A percentile compares a stretch with the other conserved stretches of the same genome.
Conservation (phyloP, 1,140 invertebrate species). For the Cyclina sinensis region DNA sequence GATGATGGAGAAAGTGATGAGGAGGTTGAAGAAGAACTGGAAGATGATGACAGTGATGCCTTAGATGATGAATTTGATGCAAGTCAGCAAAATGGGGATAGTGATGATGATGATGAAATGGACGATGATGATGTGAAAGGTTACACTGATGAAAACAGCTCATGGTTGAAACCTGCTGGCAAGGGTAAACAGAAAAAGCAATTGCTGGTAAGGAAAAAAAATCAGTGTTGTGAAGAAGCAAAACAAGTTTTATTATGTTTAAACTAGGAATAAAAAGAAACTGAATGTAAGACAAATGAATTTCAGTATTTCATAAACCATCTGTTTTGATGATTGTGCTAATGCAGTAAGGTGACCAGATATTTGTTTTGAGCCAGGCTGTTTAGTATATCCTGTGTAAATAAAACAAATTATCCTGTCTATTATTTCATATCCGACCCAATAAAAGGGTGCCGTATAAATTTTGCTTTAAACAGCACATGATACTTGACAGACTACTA, state of each 20-base stretch:
- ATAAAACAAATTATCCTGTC: too few relatives aligned
- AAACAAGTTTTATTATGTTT: neutral
- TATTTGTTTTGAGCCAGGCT: too few relatives aligned
- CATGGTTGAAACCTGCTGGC: conserved; percentile 89
- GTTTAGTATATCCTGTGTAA: too few relatives aligned
- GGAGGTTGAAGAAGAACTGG: conserved; percentile 20
- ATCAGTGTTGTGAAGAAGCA: neutral
- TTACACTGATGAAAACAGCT: conserved; percentile 91
- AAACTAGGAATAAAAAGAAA: too few relatives aligned
- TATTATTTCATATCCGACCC: too few relatives aligned
- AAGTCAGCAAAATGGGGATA: conserved; percentile 17
- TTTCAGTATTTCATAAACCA: too few relatives aligned
- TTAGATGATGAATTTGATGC: neutral
- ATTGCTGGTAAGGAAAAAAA: conserved; percentile 40
- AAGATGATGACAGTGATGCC: neutral
- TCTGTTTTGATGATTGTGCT: too few relatives aligned
- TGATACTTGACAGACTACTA: too few relatives aligned
- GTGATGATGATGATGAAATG: conserved; percentile 47
- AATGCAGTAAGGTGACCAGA: too few relatives aligned
- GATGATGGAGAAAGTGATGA: conserved; percentile 47
- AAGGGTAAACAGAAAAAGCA: conserved; percentile 49
- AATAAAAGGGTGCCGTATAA: too few relatives aligned
- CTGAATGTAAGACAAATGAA: too few relatives aligned
- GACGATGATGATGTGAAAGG: conserved; percentile 83
- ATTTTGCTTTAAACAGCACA: too few relatives aligned